Conservation (phyloP, 2,113 vertebrate genomes). For the Corythornis madagascariensis region DNA sequence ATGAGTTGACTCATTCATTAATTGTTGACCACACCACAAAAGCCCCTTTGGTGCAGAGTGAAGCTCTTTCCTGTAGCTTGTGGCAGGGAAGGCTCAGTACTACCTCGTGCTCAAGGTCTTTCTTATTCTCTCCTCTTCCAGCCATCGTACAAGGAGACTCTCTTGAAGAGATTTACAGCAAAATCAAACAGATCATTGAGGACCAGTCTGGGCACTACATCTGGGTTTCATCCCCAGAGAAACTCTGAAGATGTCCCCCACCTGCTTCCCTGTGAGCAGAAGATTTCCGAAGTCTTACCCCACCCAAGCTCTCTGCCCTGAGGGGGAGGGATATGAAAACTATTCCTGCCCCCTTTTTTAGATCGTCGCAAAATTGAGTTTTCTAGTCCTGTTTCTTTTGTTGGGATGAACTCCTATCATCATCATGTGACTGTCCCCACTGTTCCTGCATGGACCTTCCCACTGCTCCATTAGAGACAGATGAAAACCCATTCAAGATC, state of each 20-base stretch:
- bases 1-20: too few species aligned
- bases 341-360: conserved; percentile 89
- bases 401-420: conserved; percentile 89
- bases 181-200: conserved; percentile 99
- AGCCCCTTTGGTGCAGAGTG: too few species aligned
- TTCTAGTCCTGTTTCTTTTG: conserved; percentile 98
- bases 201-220: conserved; percentile 99
- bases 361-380: conserved; percentile 96
- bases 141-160: conserved; percentile 52
- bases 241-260: conserved; percentile 88
- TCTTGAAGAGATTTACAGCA: conserved; percentile 99
- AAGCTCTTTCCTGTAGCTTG: too few species aligned
- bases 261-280: conserved; percentile 80
- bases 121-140: too few species aligned
- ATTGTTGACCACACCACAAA: too few species aligned
- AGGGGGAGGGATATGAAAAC: conserved; percentile 70
- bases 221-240: conserved; percentile 98
- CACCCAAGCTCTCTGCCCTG: conserved; percentile 78
- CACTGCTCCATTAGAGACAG: conserved; percentile 75
- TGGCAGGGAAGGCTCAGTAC: too few species aligned
- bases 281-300: conserved; percentile 72
- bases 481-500: conserved; percentile 86
- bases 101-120: too few species aligned
- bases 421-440: conserved; percentile 90
- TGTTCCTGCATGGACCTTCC: conserved; percentile 96